phyloP scores from a whole-genome alignment of 2,797 vertebrate species.

The Atherinosoma microstoma region DNA sequence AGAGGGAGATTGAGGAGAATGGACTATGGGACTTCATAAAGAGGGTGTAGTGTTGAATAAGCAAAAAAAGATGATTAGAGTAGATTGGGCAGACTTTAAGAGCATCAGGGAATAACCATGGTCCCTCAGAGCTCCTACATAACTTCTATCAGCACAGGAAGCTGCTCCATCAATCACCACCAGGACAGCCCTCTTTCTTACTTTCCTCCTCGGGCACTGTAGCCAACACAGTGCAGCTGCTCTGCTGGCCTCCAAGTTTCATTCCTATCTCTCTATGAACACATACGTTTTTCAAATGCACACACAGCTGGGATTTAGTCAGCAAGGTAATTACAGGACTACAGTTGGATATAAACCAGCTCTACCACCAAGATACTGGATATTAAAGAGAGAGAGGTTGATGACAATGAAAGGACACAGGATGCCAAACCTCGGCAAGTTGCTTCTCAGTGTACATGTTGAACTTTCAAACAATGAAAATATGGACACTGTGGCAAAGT shows the following conservation, averaged over 20 bases:
- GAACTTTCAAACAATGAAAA: background rate
- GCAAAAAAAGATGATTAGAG: conserved; percentile 14
- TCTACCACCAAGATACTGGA: conserved; percentile 48
- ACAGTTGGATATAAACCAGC: conserved; percentile 43
- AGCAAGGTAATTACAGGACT: conserved; percentile 71
- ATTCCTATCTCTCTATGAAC: conserved; percentile 59
- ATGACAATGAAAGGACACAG: conserved; percentile 43
- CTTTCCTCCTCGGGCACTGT: conserved; percentile 52
- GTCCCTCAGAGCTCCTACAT: conserved; percentile 62
- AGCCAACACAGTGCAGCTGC: conserved; percentile 59
- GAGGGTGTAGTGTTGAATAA: conserved; percentile 31
- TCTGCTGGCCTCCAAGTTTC: conserved; percentile 66
- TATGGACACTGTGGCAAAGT: background rate
- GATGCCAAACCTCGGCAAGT: conserved; percentile 13
- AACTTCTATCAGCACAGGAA: conserved; percentile 63
- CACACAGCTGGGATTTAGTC: conserved; percentile 60
- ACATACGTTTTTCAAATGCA: conserved; percentile 48
- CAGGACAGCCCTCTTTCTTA: conserved; percentile 41
- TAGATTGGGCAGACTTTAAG: conserved; percentile 51
- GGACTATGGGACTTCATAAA: background rate
- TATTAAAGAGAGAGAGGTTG: conserved; percentile 39
- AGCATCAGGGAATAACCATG: conserved; percentile 65
- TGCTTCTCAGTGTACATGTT: conserved; percentile 6
- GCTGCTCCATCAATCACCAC: conserved; percentile 66
- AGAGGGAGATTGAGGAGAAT: conserved; percentile 10